Percentiles rank a stretch among this genome's conserved stretches.
phyloP scores from a whole-genome alignment of 2,113 vertebrate genomes.

The Ptychochromis oligacanthus region DNA sequence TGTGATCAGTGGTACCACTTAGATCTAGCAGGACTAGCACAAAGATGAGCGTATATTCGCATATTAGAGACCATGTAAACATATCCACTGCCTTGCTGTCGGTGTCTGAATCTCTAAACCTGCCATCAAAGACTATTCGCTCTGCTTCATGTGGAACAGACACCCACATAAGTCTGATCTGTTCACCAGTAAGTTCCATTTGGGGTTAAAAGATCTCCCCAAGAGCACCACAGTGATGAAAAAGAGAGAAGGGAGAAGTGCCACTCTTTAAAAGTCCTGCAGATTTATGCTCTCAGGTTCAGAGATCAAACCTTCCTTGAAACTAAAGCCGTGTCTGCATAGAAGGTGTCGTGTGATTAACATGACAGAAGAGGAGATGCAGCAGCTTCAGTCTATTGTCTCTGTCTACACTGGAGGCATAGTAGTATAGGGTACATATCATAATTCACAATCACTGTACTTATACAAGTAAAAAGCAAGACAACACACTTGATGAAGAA shows the following conservation, averaged over 20 bases:
- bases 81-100: no score
- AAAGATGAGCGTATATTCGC: no score
- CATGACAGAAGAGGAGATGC: neutral
- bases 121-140: neutral
- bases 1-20: no score
- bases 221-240: neutral
- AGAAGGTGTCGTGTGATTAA: neutral
- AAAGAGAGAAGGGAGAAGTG: neutral
- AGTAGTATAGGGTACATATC: neutral
- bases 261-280: slow-evolving; percentile 11
- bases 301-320: neutral
- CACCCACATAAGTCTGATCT: neutral
- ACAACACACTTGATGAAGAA: neutral
- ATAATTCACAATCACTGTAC: neutral
- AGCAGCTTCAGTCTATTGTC: neutral
- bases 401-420: neutral
- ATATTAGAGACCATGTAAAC: no score
- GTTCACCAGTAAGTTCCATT: neutral
- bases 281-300: neutral
- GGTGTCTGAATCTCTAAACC: no score
- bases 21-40: no score
- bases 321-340: neutral
- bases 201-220: neutral
- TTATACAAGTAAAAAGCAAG: neutral
- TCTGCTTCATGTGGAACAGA: neutral